Base-by-base conservation (phyloP, 1,140 invertebrate species). In the Bilobella aurantiaca region DNA sequence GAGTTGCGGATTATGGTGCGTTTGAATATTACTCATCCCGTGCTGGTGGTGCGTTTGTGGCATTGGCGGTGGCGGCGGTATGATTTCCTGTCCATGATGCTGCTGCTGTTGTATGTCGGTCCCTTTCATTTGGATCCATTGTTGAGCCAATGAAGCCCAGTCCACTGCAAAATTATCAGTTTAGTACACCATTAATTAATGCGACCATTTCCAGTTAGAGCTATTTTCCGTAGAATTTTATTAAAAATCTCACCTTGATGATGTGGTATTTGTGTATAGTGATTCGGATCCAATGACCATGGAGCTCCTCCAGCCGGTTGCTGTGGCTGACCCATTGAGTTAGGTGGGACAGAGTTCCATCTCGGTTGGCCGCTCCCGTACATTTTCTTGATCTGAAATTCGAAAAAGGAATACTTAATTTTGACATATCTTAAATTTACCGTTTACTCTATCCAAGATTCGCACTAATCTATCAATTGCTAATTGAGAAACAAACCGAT, bases 111-210 rank as follows among this genome's bases (percentile, higher is more conserved):
- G 32, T 56, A 46, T 27, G 27, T 57, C 28, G 3, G 21, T 18
- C 21, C 65, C 67, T 30, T 94, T 93, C 90, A 96, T 95, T 75
- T 90, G 88, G 68, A 97, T 97, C 94, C 94, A 96, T 84, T 96
- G 93, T 74, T 96, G 93, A 21, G 94, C 93, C 69, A 97, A 78
- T 62, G 89, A 86, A 31, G 92, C 93, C 93, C 94, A 96, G 78
- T 97, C 93, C 62, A 96, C 93, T 84, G 74, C 30, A 77, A 77
- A 70, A 65, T 58, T 58, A 66, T 63, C 60, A 58, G 63, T 58
- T 56, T 32, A 16, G 61, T 25, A 65, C 30, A 34, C 1, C 31
- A 30, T 62, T 58, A n/a, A 37, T 58, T 28, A 21, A 64, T 37
- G 30, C n/a, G n/a, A n/a, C n/a, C n/a, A n/a, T n/a, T n/a, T n/a